Percentiles rank a stretch among this genome's conserved stretches.
Conservation (phyloP, 2,113 vertebrate species). For the Ailuropoda melanoleuca region DNA sequence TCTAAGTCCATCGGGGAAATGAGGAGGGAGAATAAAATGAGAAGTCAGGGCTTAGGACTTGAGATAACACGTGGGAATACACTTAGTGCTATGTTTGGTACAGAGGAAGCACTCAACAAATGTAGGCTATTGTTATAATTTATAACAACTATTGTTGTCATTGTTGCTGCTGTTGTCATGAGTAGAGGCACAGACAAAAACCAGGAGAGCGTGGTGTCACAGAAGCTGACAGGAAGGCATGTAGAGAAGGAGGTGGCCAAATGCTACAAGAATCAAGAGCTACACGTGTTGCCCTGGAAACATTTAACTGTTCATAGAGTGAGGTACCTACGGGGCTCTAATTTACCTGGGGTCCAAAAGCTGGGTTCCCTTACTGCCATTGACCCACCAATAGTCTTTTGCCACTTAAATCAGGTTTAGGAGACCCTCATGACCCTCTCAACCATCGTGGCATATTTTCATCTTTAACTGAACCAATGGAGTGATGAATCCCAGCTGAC, state of each 20-base stretch:
- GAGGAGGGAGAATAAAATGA: neutral
- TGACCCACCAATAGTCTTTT: neutral
- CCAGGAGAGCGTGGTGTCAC: neutral
- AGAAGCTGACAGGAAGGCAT: neutral
- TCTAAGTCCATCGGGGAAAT: neutral
- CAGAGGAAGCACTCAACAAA: neutral
- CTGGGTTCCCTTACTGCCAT: neutral
- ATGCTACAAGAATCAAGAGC: neutral
- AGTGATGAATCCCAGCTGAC: neutral
- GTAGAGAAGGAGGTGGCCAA: neutral
- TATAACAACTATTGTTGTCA: neutral
- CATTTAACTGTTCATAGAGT: neutral
- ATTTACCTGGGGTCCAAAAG: neutral
- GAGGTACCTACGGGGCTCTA: neutral
- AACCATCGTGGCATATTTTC: neutral
- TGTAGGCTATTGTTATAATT: neutral
- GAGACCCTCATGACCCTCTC: neutral
- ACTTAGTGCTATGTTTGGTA: neutral
- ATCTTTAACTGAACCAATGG: neutral
- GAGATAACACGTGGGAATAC: neutral
- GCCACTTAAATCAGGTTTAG: neutral
- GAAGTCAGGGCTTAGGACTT: neutral
- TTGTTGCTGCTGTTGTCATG: neutral
- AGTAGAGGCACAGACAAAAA: neutral
- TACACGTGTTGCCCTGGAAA: neutral